A percentile compares a stretch with the other conserved stretches of the same genome.
Conservation (phyloP, 2,113 vertebrate genomes). For the Pseudonaja textilis region DNA sequence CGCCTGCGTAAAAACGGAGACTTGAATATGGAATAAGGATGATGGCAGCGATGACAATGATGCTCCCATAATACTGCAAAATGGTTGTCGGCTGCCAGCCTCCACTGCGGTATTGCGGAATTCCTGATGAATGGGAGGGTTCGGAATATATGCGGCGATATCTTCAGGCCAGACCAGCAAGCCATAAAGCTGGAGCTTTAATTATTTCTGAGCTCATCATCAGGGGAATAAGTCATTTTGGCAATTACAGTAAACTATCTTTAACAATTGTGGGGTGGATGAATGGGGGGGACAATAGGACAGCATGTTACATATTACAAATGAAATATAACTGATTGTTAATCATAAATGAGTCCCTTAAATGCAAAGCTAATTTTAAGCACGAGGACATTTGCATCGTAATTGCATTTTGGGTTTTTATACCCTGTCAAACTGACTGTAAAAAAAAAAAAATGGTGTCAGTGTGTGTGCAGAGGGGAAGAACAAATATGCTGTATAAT, state of each 20-base stretch:
- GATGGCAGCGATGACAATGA: not conserved
- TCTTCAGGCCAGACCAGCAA: not conserved
- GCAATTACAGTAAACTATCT: slow-evolving; percentile 25
- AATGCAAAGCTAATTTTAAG: slow-evolving; percentile 25
- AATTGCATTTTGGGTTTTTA: slow-evolving; percentile 22
- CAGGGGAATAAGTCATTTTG: slow-evolving; percentile 2
- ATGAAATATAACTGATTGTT: slow-evolving; percentile 23
- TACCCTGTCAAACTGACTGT: slow-evolving; percentile 13
- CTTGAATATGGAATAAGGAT: not conserved
- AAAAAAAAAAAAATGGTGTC: not conserved
- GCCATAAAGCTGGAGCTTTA: not conserved
- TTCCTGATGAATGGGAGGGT: not conserved
- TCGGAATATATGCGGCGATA: not conserved
- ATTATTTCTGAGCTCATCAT: not conserved
- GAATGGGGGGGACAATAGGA: slow-evolving; percentile 10
- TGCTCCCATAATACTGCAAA: not conserved
- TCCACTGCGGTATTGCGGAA: not conserved
- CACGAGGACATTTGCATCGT: slow-evolving; percentile 23
- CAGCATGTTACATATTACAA: slow-evolving; percentile 13
- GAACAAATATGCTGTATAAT: not conserved
- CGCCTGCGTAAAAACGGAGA: not conserved
- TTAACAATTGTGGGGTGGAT: not conserved
- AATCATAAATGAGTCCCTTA: slow-evolving; percentile 27
- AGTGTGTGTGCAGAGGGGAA: not conserved
- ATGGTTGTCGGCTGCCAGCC: not conserved